Base-by-base conservation (phyloP, 2,113 vertebrate genomes). In the Ptychochromis oligacanthus region DNA sequence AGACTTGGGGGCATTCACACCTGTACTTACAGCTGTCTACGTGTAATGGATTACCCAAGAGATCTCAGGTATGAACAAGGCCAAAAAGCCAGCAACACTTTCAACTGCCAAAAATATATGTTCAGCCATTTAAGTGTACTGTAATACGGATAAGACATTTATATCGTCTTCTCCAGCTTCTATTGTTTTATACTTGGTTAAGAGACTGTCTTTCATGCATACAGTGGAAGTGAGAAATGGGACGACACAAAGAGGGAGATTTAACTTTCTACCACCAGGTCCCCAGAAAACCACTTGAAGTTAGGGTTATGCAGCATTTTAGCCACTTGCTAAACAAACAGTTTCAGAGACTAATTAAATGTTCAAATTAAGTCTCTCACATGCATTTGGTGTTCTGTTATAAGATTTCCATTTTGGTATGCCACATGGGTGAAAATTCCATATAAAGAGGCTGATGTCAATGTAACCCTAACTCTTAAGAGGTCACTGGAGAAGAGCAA, bases 251-350 rank as follows among this genome's bases (percentile, higher is more conserved):
- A 12, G 11, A 12, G 40, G 11, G 40, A 31, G 40, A 43, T 10
- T 36, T 36, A 36, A 7, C 34, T 7, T 43, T 38, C 14, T 22
- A 40, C 12, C 61, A 62, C 34, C 38, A 38, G 7, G 36, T 38
- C 36, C 36, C 9, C 36, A 38, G 28, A 31, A 31, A 31, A 7
- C 0, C 60, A 64, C 34, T 20, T 2, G n/a, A 12, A 40, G 13
- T 0, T 0, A 38, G 60, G 11, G 60, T 38, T 13, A 0, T 31
- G 36, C 18, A 0, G 2, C 34, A 0, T 62, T 34, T 31, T 62
- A 14, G 20, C 60, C 60, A 62, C 60, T 15, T 14, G 24, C 55
- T 20, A 64, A 64, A 31, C 34, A 38, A 8, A 1, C 1, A 64
- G 61, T 0, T 64, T 40, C 61, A 64, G 34, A 64, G 34, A 64